A percentile compares a stretch with the other conserved stretches of the same genome.
Conservation (phyloP, 2,888 invertebrate species). For the Chaitophorus viminalis region DNA sequence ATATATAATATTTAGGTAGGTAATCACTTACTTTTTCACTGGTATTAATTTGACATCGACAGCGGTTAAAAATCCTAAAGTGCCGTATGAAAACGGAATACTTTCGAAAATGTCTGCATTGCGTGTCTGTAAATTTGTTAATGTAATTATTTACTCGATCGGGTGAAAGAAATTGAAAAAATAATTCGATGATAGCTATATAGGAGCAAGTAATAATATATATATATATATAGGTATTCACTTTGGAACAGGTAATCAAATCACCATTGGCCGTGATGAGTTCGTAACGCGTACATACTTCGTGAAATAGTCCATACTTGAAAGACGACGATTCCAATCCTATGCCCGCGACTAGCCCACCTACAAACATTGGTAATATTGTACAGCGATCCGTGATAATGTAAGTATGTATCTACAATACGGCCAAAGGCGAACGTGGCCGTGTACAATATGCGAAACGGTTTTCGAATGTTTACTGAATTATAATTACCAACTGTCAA, state of each 20-base stretch:
- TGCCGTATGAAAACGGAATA: constrained; percentile 87
- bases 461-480: not conserved
- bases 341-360: constrained; percentile 83
- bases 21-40: constrained; percentile 74
- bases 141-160: not conserved
- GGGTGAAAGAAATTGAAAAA: no score
- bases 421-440: no score
- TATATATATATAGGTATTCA: no score
- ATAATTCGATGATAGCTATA: no score
- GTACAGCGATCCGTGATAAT: no score
- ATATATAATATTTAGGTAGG: no score
- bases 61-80: constrained; percentile 82
- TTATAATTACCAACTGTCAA: constrained; percentile 76
- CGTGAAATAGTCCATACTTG: constrained; percentile 81
- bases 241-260: constrained; percentile 78
- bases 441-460: no score
- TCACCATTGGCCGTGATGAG: constrained; percentile 80
- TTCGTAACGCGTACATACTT: constrained; percentile 80
- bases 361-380: constrained; percentile 65
- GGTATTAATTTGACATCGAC: constrained; percentile 80
- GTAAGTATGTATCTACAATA: no score
- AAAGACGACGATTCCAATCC: constrained; percentile 85
- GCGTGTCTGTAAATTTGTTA: constrained; percentile 70
- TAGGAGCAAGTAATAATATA: no score
- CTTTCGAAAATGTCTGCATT: constrained; percentile 81